Conservation (phyloP, 2,888 invertebrate species). For the Leucophenga maculata region DNA sequence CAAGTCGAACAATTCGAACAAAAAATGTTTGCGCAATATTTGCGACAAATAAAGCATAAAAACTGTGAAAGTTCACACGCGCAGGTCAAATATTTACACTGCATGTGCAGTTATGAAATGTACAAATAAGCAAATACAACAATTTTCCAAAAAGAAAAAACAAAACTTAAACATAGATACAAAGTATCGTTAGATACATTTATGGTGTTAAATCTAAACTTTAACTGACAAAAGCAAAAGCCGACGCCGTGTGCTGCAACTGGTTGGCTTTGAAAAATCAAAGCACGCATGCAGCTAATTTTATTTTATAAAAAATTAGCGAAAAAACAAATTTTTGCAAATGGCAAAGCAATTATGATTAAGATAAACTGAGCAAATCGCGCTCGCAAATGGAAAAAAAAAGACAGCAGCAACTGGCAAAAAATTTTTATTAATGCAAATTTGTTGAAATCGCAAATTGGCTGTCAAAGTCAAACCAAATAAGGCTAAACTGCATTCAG, state of each 20-base stretch:
- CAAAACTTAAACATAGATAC: background rate
- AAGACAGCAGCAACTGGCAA: conserved; percentile 22
- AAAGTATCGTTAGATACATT: no score
- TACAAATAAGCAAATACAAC: conserved; percentile 35
- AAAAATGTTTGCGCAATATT: conserved; percentile 61
- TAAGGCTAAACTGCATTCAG: conserved; percentile 61
- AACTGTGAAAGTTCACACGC: conserved; percentile 65
- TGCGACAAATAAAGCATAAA: conserved; percentile 65
- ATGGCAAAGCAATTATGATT: conserved; percentile 58
- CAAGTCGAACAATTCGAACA: background rate
- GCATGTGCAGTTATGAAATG: conserved; percentile 23
- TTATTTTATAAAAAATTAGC: conserved; percentile 24
- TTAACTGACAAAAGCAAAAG: background rate
- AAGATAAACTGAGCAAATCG: conserved; percentile 34
- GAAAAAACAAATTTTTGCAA: conserved; percentile 38
- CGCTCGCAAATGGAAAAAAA: background rate
- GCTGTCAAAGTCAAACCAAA: conserved; percentile 31
- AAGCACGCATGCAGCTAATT: conserved; percentile 33
- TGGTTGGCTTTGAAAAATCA: conserved; percentile 32
- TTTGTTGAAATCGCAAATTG: background rate
- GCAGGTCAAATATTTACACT: conserved; percentile 64
- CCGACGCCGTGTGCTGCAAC: background rate
- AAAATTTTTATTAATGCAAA: no score
- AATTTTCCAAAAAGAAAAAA: conserved; percentile 36
- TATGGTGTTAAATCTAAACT: no score